Conservation (phyloP, 2,888 invertebrate genomes). For the Lepidochrysops patricia region DNA sequence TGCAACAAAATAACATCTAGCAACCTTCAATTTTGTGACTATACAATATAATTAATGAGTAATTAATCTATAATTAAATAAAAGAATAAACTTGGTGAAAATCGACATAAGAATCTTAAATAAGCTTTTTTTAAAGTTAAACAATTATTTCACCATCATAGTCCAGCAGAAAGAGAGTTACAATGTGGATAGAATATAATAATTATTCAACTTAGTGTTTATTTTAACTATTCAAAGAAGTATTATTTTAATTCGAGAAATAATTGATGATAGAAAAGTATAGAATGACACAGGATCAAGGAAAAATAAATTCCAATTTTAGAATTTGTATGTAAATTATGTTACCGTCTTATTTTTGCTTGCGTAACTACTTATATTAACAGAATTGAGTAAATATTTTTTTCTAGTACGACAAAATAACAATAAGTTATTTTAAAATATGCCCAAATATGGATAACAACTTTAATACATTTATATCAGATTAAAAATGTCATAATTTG, state of each 20-base stretch:
- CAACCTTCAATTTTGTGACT: conserved; percentile 14
- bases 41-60: conserved; percentile 4
- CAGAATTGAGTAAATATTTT: neutral
- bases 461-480: neutral
- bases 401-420: neutral
- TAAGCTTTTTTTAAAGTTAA: neutral
- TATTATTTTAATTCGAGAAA: too few relatives aligned
- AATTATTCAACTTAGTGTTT: neutral
- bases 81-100: neutral
- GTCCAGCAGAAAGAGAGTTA: neutral
- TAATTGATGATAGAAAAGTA: too few relatives aligned
- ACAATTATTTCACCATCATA: neutral
- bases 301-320: neutral
- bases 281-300: neutral
- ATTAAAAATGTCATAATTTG: neutral
- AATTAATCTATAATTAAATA: conserved; percentile 3
- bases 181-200: neutral
- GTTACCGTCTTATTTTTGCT: neutral
- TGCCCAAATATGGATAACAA: neutral
- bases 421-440: neutral
- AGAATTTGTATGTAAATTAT: neutral
- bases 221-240: too few relatives aligned
- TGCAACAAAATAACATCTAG: conserved; percentile 34
- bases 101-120: neutral
- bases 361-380: neutral